These are phyloP conservation scores for Invenusta paracnida DNA, from an alignment of 2,888 invertebrate species.

Conservation along the genomic window DNA sequence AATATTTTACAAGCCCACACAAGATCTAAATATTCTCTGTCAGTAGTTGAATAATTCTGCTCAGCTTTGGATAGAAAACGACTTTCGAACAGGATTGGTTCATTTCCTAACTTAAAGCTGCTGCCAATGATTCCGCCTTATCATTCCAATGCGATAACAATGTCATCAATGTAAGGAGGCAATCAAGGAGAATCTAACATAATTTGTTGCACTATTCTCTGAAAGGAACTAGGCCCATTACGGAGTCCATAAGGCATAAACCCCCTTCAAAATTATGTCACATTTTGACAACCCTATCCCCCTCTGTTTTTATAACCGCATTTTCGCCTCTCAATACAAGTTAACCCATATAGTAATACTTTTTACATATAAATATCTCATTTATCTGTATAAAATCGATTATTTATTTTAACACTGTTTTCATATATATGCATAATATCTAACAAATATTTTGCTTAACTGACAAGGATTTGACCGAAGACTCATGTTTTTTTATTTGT, in stretches of 20 bases:
- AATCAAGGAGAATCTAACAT: not conserved
- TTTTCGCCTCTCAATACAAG: too few relatives aligned
- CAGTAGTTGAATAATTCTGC: not conserved
- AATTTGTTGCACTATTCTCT: not conserved
- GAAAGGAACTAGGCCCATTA: not conserved
- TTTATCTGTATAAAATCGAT: too few relatives aligned
- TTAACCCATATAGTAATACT: too few relatives aligned
- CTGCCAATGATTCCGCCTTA: not conserved
- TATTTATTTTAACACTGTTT: too few relatives aligned
- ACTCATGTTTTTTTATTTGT: too few relatives aligned
- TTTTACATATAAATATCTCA: too few relatives aligned
- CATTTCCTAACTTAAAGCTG: not conserved
- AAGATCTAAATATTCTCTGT: not conserved
- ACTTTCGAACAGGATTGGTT: not conserved
- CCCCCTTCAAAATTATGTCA: too few relatives aligned
- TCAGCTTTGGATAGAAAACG: not conserved
- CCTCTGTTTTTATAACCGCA: too few relatives aligned
- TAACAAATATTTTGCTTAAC: too few relatives aligned
- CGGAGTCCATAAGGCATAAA: not conserved
- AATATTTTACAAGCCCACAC: not conserved
- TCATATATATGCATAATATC: too few relatives aligned
- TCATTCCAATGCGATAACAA: not conserved
- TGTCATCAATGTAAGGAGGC: not conserved
- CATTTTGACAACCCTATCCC: too few relatives aligned
- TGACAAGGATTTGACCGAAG: too few relatives aligned